Evolutionary conservation across 1,140 invertebrate species (phyloP), one percentile per base, ranked within the genome.

Genomic region (Batillaria attramentaria): DNA sequence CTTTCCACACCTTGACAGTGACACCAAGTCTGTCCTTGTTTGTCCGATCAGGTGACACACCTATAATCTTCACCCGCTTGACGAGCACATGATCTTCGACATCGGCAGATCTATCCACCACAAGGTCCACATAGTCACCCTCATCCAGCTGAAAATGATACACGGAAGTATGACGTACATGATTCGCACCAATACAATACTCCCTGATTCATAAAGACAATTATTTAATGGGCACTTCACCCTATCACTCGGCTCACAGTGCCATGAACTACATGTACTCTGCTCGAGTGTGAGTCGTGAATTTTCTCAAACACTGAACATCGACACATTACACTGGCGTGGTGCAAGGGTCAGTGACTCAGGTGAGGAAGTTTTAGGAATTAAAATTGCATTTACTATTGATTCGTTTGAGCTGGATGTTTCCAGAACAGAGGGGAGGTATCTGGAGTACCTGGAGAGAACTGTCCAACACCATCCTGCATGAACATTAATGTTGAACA

Each of bases 61-160:
- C 74, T 4, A 83, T 31, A n/a, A 83, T 13, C 68, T 83, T 83
- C 28, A 83, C 79, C 50, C 82, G 72, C 41, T 81, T 83, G 10
- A 83, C 79, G 50, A 75, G 57, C 0, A 79, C 42, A 31, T 79
- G 28, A 50, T 81, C 78, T 13, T 79, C 80, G 20, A 28, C 37
- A 24, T 69, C 57, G 2, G 18, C n/a, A 6, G 62, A 50, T 28
- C 77, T 76, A 18, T 81, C 79, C 46, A 76, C 16, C 20, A 83
- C 65, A n/a, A 83, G 10, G 42, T 83, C 82, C 31, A 81, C 79
- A 72, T 78, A 83, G 41, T 83, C 82, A 8, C 82, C 79, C 31
- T 75, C 79, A 4, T 60, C 68, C 39, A 80, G 37, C 79, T 80
- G 66, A 42, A 68, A 73, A 54, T 20, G 43, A n/a, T 50, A 13